phyloP scores from a whole-genome alignment of 2,888 invertebrate species.

The Platycheirus albimanus region DNA sequence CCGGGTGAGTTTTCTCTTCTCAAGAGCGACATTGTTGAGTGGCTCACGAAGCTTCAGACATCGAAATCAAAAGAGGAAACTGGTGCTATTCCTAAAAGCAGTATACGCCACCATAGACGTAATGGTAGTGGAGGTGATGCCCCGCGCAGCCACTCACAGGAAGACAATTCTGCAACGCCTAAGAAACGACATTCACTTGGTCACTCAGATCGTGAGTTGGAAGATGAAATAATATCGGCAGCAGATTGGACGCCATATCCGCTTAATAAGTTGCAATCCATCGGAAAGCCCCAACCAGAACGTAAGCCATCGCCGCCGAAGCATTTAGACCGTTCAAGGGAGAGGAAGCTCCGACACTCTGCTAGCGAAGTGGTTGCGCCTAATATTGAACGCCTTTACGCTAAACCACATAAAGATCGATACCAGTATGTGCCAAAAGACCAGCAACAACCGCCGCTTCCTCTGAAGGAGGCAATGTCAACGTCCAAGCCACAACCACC shows the following conservation, averaged over 20 bases:
- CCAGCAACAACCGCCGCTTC: slow-evolving; percentile 75
- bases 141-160: slow-evolving; percentile 81
- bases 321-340: slow-evolving; percentile 76
- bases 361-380: slow-evolving; percentile 82
- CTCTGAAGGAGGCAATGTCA: slow-evolving; percentile 70
- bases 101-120: slow-evolving; percentile 80
- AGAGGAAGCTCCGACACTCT: slow-evolving; percentile 80
- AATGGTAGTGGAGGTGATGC: slow-evolving; percentile 81
- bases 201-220: slow-evolving; percentile 79
- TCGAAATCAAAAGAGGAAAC: slow-evolving; percentile 75
- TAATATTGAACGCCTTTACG: slow-evolving; percentile 80
- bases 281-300: slow-evolving; percentile 78
- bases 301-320: slow-evolving; percentile 66
- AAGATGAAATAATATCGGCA: slow-evolving; percentile 77
- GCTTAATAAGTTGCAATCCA: slow-evolving; percentile 79
- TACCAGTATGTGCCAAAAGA: slow-evolving; percentile 82
- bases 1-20: slow-evolving; percentile 81
- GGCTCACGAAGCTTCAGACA: slow-evolving; percentile 81
- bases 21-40: slow-evolving; percentile 82
- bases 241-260: slow-evolving; percentile 82
- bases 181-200: slow-evolving; percentile 82
- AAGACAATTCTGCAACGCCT: slow-evolving; percentile 78
- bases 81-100: slow-evolving; percentile 74
- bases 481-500: slow-evolving; percentile 56
- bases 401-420: slow-evolving; percentile 81